Conservation (phyloP, 2,888 invertebrate species). For the Chymomyza procnemis region DNA sequence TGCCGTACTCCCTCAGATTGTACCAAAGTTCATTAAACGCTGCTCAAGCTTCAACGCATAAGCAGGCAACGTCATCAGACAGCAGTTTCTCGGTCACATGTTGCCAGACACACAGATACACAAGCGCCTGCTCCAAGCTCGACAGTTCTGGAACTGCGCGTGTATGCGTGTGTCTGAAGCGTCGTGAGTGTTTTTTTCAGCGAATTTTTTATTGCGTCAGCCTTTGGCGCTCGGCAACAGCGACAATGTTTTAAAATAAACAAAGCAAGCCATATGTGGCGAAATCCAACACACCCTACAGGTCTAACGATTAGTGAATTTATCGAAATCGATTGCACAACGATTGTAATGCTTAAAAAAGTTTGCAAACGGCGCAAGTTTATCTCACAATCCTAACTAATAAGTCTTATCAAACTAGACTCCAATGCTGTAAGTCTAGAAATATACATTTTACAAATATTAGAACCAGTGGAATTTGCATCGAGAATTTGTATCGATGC, state of each 20-base stretch:
- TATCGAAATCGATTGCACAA: too few species aligned
- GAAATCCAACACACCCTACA: not conserved
- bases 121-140: not conserved
- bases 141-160: not conserved
- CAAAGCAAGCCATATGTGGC: not conserved
- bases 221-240: slow-evolving; percentile 54
- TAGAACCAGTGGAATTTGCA: too few species aligned
- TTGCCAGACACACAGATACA: slow-evolving; percentile 21
- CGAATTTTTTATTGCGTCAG: slow-evolving; percentile 41
- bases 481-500: too few species aligned
- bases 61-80: slow-evolving; percentile 55
- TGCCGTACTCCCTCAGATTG: not conserved
- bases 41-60: slow-evolving; percentile 9
- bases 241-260: slow-evolving; percentile 9
- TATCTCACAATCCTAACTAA: too few species aligned
- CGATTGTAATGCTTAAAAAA: too few species aligned
- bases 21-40: slow-evolving; percentile 33
- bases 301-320: too few species aligned
- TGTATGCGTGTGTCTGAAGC: not conserved
- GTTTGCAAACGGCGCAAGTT: too few species aligned
- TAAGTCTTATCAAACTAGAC: too few species aligned
- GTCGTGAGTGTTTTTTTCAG: slow-evolving; percentile 9
- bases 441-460: too few species aligned
- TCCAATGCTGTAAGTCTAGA: too few species aligned
- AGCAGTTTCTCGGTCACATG: slow-evolving; percentile 8